Evolutionary conservation across 2,113 vertebrate genomes (phyloP).

Genomic region (Delphinus delphis): DNA sequence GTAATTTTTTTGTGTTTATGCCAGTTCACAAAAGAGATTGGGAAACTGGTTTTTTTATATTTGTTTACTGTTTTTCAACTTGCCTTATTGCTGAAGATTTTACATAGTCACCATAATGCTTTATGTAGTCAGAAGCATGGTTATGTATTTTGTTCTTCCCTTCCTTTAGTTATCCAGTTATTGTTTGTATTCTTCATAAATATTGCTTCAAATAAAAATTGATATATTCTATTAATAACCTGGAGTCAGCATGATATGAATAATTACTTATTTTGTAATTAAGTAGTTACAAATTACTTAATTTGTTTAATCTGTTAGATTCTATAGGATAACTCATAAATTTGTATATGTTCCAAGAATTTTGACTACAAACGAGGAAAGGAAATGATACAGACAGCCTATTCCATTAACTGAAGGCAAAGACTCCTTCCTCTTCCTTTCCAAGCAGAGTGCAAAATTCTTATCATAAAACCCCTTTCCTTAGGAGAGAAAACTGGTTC

Average conservation of each 20-base stretch:
- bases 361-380: background rate
- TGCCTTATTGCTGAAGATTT: background rate
- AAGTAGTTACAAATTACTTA: too few relatives aligned
- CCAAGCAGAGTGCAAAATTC: background rate
- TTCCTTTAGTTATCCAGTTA: background rate
- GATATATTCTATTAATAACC: background rate
- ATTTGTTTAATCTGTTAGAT: background rate
- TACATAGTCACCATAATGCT: background rate
- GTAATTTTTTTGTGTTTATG: background rate
- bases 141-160: background rate
- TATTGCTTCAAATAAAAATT: background rate
- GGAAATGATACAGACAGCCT: background rate
- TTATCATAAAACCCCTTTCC: background rate
- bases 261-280: background rate
- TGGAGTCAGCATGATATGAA: background rate
- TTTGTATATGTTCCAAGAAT: background rate
- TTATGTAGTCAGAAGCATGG: background rate
- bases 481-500: background rate
- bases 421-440: slow-evolving; percentile 4
- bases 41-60: background rate
- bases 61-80: background rate
- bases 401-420: background rate
- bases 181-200: slow-evolving; percentile 13
- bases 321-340: background rate
- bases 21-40: background rate